These are phyloP conservation scores for Tragelaphus buxtoni DNA, from an alignment of 2,113 vertebrate species.

Conservation along the genomic window DNA sequence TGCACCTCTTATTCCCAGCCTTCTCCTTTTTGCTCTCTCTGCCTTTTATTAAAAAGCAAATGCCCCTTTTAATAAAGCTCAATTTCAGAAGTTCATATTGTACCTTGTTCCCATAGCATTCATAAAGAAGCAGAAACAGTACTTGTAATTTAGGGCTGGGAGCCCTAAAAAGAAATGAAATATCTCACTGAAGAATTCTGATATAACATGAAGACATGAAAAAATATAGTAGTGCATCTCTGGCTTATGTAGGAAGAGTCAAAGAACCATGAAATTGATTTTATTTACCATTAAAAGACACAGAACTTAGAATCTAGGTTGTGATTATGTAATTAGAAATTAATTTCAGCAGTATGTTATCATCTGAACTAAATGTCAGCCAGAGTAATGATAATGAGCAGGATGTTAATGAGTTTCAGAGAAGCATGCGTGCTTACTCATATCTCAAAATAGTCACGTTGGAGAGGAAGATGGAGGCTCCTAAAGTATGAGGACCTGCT, in stretches of 20 bases:
- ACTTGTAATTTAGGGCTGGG: not conserved
- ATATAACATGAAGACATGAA: slow-evolving; percentile 25
- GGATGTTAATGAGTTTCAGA: not conserved
- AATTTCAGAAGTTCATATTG: not conserved
- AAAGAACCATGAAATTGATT: slow-evolving; percentile 51
- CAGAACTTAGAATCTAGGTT: slow-evolving; percentile 4
- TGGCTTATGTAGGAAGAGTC: slow-evolving; percentile 34
- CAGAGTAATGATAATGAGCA: not conserved
- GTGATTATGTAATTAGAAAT: slow-evolving; percentile 54
- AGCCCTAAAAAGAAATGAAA: not conserved
- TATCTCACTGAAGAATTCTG: slow-evolving; percentile 16
- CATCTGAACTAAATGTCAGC: slow-evolving; percentile 39
- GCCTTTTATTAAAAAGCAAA: not conserved
- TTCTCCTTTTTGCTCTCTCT: not conserved
- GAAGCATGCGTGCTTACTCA: not conserved
- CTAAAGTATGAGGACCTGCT: not conserved
- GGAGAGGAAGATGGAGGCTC: no score
- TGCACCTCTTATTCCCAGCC: not conserved
- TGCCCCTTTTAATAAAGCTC: not conserved
- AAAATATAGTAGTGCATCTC: slow-evolving; percentile 24
- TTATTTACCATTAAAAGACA: slow-evolving; percentile 48
- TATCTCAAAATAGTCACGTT: not conserved
- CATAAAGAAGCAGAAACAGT: not conserved
- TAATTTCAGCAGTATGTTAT: not conserved
- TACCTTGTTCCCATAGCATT: not conserved